Base-by-base conservation (phyloP, 2,113 vertebrate genomes). In the Bufo bufo region DNA sequence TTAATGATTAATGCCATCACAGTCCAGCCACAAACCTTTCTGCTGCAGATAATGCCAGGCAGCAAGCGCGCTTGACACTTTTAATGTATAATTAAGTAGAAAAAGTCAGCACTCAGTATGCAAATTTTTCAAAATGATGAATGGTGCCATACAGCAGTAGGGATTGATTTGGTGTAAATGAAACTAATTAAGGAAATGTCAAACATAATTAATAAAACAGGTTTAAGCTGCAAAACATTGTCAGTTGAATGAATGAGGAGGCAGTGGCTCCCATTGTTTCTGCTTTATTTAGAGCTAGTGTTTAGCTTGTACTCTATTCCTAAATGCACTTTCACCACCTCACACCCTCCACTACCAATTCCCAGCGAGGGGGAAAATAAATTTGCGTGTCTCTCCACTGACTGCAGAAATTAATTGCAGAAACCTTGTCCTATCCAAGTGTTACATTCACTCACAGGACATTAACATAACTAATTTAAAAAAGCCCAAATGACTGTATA, bases 391-490 rank as follows among this genome's bases (percentile, higher is more conserved):
- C 98, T 99, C 97, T 99, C 96, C 94, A 95, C 97, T 99, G 98
- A 99, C 98, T 99, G 97, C 97, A 98, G 97, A 99, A 99, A 99
- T 99, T 99, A 99, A 99, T 99, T 99, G 98, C 98, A 98, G 97
- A 99, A 99, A 98, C 99, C 98, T 98, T 99, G 98, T 99, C 98
- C 98, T 97, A 99, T 99, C 97, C 98, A 99, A 99, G 97, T 99
- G 97, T 99, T 99, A 98, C 97, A 99, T 99, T 99, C 97, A 97
- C 97, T 97, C 96, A 97, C 97, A 99, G 98, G 97, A 99, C 98
- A 99, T 99, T 99, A 99, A 99, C 98, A 99, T 99, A 99, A 99
- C 97, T 99, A 99, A 99, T 99, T 99, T 99, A 97, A 99, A 99
- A 98, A 97, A 98, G 94, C 97, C 97, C 97, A 99, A 98, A 99